phyloP scores from a whole-genome alignment of 2,797 vertebrate species.

The Ciconia nigra region DNA sequence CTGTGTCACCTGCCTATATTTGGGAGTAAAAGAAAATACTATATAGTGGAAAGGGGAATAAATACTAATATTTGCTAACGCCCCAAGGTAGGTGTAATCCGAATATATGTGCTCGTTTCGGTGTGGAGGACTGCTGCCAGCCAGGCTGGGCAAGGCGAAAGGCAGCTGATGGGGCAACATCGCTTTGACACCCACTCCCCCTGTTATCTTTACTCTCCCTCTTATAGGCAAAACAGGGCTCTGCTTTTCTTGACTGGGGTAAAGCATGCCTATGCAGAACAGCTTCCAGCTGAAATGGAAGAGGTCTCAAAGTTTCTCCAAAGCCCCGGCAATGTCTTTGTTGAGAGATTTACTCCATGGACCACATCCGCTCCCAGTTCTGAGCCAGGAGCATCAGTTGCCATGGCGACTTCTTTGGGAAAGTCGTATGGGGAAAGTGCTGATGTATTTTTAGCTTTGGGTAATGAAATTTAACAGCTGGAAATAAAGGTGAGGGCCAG shows the following conservation, averaged over 20 bases:
- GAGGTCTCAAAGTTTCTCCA: background rate
- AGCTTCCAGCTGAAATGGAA: background rate
- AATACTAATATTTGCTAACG: background rate
- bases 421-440: constrained; percentile 35
- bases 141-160: background rate
- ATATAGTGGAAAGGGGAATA: background rate
- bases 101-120: rapidly evolving
- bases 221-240: background rate
- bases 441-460: constrained; percentile 51
- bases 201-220: background rate
- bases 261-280: background rate
- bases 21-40: background rate
- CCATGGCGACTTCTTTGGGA: constrained; percentile 18
- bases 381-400: constrained; percentile 43
- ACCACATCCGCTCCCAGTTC: background rate
- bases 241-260: background rate
- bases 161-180: background rate
- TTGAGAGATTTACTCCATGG: background rate
- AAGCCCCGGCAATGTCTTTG: background rate
- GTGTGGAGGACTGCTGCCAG: background rate
- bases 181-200: rapidly evolving
- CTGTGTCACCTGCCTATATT: background rate
- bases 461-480: constrained; percentile 33
- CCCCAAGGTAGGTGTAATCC: background rate
- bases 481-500: constrained; percentile 19